Conservation (phyloP, 2,888 invertebrate species). For the Enchytraeus crypticus region DNA sequence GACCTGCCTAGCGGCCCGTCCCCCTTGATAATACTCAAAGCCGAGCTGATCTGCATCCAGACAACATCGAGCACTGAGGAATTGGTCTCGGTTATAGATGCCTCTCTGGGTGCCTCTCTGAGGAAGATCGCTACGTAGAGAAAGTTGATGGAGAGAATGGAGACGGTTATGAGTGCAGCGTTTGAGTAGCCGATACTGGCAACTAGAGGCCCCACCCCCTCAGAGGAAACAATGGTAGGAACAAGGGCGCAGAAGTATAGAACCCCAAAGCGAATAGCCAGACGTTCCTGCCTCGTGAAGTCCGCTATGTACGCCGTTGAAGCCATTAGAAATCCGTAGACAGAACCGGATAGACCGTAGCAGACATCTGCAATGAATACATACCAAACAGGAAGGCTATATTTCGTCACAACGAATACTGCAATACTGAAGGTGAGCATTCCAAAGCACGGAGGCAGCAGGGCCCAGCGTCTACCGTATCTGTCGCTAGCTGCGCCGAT, state of each 20-base stretch:
- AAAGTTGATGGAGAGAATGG: not conserved
- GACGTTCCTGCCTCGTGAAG: slow-evolving; percentile 8
- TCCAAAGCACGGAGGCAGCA: slow-evolving; percentile 17
- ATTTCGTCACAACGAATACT: slow-evolving; percentile 5
- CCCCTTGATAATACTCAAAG: not conserved
- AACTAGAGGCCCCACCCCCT: slow-evolving; percentile 7
- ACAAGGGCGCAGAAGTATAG: slow-evolving; percentile 13
- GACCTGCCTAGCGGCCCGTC: too few relatives aligned
- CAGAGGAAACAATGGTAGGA: slow-evolving; percentile 6
- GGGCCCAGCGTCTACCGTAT: slow-evolving; percentile 16
- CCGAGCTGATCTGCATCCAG: slow-evolving; percentile 2
- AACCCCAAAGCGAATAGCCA: slow-evolving; percentile 13
- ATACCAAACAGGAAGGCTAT: slow-evolving; percentile 6
- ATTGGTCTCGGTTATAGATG: too few relatives aligned
- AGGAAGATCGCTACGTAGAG: slow-evolving; percentile 16
- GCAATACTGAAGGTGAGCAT: not conserved
- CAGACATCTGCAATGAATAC: slow-evolving; percentile 8
- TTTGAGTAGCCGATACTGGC: slow-evolving; percentile 7
- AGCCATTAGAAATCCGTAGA: slow-evolving; percentile 12
- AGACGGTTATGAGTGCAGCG: slow-evolving; percentile 4
- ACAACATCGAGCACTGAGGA: too few relatives aligned
- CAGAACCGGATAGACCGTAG: slow-evolving; percentile 11
- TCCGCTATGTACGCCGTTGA: slow-evolving; percentile 20
- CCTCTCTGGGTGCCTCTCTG: slow-evolving; percentile 13
- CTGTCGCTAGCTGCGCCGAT: slow-evolving; percentile 20